Evolutionary conservation across 1,140 invertebrate genomes (phyloP).

Genomic region (Mamestra configurata): DNA sequence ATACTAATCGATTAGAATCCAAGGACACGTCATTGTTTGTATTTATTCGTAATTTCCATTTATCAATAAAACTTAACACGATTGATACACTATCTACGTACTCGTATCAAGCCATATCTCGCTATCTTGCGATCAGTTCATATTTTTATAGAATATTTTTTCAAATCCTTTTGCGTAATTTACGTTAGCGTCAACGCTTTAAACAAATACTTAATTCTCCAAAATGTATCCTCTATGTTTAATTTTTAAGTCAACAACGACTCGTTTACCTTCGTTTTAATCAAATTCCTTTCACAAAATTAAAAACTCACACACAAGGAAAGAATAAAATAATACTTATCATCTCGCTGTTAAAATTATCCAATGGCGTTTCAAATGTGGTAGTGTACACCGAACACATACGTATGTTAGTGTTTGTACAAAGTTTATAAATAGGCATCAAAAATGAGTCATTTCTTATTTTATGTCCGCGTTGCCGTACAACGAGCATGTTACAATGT

Average conservation of each 20-base stretch:
- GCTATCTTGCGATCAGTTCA: too few species aligned
- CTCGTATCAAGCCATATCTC: too few species aligned
- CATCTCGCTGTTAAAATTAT: conserved; percentile 8
- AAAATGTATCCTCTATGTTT: not conserved
- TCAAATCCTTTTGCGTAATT: too few species aligned
- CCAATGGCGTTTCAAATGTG: conserved; percentile 16
- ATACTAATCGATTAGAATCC: too few species aligned
- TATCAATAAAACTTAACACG: too few species aligned
- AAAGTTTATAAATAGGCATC: conserved; percentile 31
- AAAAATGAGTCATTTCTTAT: conserved; percentile 44
- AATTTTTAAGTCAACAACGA: not conserved
- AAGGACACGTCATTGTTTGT: too few species aligned
- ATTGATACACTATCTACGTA: too few species aligned
- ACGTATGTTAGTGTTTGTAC: not conserved
- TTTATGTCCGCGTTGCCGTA: conserved; percentile 34
- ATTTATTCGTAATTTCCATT: too few species aligned
- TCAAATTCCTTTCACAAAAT: not conserved
- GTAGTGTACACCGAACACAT: not conserved
- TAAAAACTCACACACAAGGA: not conserved
- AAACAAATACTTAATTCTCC: not conserved
- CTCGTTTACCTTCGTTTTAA: conserved; percentile 12
- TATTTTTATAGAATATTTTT: too few species aligned
- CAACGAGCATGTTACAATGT: conserved; percentile 10
- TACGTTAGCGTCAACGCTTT: too few species aligned
- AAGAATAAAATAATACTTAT: conserved; percentile 22